phyloP scores from a whole-genome alignment of 2,113 vertebrate species.

The Holacanthus passer region DNA sequence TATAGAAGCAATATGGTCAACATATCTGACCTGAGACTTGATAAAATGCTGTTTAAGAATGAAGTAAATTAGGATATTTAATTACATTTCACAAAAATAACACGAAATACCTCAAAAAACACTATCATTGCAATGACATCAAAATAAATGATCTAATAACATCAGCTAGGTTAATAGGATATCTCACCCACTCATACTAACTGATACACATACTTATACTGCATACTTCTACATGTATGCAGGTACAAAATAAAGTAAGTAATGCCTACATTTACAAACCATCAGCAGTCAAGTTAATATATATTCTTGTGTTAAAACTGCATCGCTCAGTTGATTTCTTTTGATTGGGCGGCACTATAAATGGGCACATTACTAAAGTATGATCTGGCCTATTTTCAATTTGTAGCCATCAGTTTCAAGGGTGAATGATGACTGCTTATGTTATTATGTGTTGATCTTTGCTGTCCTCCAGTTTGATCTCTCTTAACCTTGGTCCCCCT shows the following conservation, averaged over 20 bases:
- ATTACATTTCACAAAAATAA: background rate
- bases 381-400: background rate
- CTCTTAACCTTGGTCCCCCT: background rate
- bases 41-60: background rate
- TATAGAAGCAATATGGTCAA: background rate
- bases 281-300: background rate
- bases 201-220: background rate
- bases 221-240: background rate
- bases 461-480: background rate
- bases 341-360: background rate
- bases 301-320: background rate
- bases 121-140: background rate
- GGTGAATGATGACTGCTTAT: background rate
- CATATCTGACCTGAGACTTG: background rate
- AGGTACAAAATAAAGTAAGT: background rate
- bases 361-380: background rate
- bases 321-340: background rate
- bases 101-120: background rate
- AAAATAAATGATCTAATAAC: background rate
- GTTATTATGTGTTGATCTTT: background rate
- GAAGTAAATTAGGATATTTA: background rate
- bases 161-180: background rate
- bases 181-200: background rate
- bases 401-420: background rate
- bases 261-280: too few species aligned